phyloP scores from a whole-genome alignment of 2,797 vertebrate species.

The Liasis olivaceus region DNA sequence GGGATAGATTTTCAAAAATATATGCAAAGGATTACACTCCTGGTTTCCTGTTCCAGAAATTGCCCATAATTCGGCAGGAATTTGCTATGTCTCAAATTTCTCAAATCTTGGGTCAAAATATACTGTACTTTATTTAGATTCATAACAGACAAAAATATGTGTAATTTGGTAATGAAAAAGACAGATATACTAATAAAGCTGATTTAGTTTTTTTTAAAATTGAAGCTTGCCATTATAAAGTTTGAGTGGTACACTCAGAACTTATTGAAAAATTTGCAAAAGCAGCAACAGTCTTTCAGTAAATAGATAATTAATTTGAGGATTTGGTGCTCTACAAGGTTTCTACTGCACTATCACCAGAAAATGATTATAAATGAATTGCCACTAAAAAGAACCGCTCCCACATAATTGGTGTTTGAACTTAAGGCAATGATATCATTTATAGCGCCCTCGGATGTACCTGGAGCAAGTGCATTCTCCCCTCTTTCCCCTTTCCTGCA shows the following conservation, averaged over 20 bases:
- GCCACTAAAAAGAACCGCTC: neutral
- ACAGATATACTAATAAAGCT: neutral
- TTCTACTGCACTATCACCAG: neutral
- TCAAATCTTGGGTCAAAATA: neutral
- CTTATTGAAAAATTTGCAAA: neutral
- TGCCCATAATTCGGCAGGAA: neutral
- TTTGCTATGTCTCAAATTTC: neutral
- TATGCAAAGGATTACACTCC: neutral
- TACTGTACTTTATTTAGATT: neutral
- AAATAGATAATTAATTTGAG: neutral
- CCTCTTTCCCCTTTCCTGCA: neutral
- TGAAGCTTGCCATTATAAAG: neutral
- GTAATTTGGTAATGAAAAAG: neutral
- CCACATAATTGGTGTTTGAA: neutral
- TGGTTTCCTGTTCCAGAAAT: neutral
- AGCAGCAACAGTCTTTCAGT: neutral
- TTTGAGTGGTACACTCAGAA: neutral
- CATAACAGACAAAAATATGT: neutral
- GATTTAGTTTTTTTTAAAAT: neutral
- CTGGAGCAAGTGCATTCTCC: neutral
- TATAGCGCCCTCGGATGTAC: neutral
- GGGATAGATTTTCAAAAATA: neutral
- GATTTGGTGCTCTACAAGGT: neutral
- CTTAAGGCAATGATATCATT: neutral
- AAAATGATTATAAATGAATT: neutral